A percentile compares a stretch with the other conserved stretches of the same genome.
Conservation (phyloP, 2,797 vertebrate species). For the Lagodon rhomboides region DNA sequence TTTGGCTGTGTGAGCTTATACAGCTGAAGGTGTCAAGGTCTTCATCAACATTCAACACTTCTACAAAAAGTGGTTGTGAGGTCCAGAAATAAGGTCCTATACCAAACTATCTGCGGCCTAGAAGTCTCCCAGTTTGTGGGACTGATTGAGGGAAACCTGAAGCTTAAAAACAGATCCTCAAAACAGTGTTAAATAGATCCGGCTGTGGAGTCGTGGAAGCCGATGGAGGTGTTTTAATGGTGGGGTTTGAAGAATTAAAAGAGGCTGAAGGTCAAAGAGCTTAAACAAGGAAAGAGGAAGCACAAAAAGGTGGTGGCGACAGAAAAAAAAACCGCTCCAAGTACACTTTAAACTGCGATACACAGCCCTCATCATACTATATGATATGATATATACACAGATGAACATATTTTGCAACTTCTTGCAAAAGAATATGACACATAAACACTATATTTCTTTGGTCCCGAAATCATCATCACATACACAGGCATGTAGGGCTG, state of each 20-base stretch:
- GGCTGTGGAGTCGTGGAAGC: slow-evolving; percentile 28
- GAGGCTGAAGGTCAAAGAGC: slow-evolving; percentile 51
- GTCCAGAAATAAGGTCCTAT: slow-evolving; percentile 26
- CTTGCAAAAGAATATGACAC: not conserved
- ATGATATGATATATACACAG: not conserved
- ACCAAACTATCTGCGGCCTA: slow-evolving; percentile 21
- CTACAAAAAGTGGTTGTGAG: slow-evolving; percentile 9
- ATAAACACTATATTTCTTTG: not conserved
- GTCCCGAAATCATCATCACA: not conserved
- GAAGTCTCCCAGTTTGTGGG: slow-evolving; percentile 5
- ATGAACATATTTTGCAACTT: not conserved
- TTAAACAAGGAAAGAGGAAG: slow-evolving; percentile 27
- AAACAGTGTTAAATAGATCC: slow-evolving; percentile 42
- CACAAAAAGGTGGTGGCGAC: slow-evolving; percentile 6
- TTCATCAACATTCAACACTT: slow-evolving; percentile 4
- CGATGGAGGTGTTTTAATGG: slow-evolving; percentile 43
- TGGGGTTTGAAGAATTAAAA: slow-evolving; percentile 50
- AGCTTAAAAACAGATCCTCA: slow-evolving; percentile 51
- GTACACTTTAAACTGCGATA: not conserved
- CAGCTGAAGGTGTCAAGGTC: slow-evolving; percentile 6
- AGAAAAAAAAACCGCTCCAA: slow-evolving; percentile 1
- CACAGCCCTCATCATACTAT: not conserved
- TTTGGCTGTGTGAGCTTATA: slow-evolving; percentile 23
- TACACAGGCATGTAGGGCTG: not conserved
- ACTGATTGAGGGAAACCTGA: slow-evolving; percentile 48